A percentile compares a stretch with the other conserved stretches of the same genome.
Evolutionary conservation across 2,113 vertebrate species (phyloP).

Genomic region (Lepidothrix coronata): DNA sequence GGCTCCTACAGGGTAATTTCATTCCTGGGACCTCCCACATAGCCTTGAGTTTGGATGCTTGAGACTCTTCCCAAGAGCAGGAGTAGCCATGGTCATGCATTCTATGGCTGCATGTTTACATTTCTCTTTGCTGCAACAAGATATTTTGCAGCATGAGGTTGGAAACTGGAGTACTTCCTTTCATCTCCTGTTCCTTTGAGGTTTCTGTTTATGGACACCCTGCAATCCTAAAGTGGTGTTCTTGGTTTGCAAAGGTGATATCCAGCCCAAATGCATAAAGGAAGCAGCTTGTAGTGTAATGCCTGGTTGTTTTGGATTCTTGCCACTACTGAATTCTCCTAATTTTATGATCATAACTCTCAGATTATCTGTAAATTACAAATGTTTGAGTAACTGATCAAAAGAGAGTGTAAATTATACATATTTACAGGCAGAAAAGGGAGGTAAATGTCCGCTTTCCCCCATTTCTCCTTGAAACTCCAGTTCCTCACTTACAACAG

Average conservation of each 20-base stretch:
- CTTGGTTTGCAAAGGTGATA: not conserved
- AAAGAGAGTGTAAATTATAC: not conserved
- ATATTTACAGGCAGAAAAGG: not conserved
- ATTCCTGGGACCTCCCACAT: not conserved
- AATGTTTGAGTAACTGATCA: not conserved
- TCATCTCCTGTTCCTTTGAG: not conserved
- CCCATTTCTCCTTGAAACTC: not conserved
- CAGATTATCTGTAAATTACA: not conserved
- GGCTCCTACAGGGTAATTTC: not conserved
- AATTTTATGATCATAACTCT: not conserved
- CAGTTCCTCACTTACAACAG: accelerated
- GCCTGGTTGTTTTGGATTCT: not conserved
- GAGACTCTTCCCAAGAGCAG: not conserved
- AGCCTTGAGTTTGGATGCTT: not conserved
- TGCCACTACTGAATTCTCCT: not conserved
- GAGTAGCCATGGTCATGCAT: accelerated
- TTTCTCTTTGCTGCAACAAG: not conserved
- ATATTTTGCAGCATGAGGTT: not conserved
- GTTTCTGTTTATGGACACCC: not conserved
- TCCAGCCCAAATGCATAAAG: not conserved
- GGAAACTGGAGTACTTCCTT: not conserved
- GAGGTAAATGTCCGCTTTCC: not conserved
- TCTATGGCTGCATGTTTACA: not conserved
- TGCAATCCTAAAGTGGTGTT: not conserved
- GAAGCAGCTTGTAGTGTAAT: not conserved